Evolutionary conservation across 92 coral and sea anemone genomes (phyloP).

Genomic region (Phenganax stokvisi): DNA sequence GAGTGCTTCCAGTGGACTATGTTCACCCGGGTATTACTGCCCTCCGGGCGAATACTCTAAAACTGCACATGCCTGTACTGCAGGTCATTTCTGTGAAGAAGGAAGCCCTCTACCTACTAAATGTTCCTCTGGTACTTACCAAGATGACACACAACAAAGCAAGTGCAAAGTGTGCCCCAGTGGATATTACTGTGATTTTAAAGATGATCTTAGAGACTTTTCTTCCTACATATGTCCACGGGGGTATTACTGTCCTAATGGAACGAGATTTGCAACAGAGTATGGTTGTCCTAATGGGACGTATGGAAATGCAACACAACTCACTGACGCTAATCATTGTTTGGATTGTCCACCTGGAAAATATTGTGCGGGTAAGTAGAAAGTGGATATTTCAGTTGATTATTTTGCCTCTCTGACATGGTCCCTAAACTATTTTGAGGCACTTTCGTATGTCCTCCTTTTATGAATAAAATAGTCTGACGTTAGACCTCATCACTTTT

Average conservation of each 20-base stretch:
- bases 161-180: conserved; percentile 80
- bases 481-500: too few relatives aligned
- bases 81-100: conserved; percentile 74
- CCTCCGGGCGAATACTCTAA: conserved; percentile 61
- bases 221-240: conserved; percentile 70
- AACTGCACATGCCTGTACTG: conserved; percentile 50
- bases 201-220: conserved; percentile 65
- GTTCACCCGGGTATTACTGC: conserved; percentile 81
- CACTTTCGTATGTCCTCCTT: neutral
- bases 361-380: conserved; percentile 72
- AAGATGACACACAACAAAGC: conserved; percentile 77
- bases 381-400: too few relatives aligned
- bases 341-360: conserved; percentile 83
- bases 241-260: conserved; percentile 92
- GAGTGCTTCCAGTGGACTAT: conserved; percentile 63
- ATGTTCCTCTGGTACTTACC: conserved; percentile 86
- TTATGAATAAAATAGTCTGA: too few relatives aligned
- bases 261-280: conserved; percentile 73
- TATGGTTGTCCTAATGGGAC: conserved; percentile 92
- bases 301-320: conserved; percentile 73
- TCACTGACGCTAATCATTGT: conserved; percentile 72
- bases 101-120: conserved; percentile 75
- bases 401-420: too few relatives aligned
- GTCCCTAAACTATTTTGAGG: neutral
- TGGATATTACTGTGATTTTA: conserved; percentile 85